Conservation (phyloP, 2,888 invertebrate genomes). For the Agrilus cyanescens region DNA sequence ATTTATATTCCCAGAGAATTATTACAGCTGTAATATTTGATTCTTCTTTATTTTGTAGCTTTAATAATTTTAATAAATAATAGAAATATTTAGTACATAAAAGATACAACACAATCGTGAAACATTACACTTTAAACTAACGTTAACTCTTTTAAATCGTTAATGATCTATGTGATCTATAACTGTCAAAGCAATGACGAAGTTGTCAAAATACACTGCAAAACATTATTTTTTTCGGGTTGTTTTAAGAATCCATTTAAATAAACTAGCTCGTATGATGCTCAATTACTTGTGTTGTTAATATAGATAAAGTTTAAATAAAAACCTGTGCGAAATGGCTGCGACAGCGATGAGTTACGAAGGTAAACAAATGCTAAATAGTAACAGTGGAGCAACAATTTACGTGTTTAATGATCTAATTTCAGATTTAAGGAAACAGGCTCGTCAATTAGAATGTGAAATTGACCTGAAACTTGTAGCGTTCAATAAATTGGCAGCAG, state of each 20-base stretch:
- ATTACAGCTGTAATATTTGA: no score
- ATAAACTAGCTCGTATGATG: background rate
- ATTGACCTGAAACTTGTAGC: slow-evolving; percentile 91
- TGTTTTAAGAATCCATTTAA: background rate
- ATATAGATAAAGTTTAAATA: background rate
- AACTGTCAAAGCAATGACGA: no score
- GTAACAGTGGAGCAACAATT: background rate
- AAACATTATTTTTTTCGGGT: no score
- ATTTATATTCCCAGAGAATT: no score
- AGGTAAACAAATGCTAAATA: slow-evolving; percentile 18
- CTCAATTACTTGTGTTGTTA: background rate
- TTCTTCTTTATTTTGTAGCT: no score
- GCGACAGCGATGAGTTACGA: slow-evolving; percentile 28
- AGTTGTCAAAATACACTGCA: no score
- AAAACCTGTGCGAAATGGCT: slow-evolving; percentile 15
- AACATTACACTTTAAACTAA: no score
- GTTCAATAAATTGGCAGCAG: slow-evolving; percentile 86
- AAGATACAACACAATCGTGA: no score
- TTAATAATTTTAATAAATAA: no score
- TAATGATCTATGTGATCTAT: no score
- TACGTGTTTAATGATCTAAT: slow-evolving; percentile 16
- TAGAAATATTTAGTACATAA: no score
- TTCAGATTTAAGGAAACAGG: slow-evolving; percentile 83
- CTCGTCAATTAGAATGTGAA: slow-evolving; percentile 88
- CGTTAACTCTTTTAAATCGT: no score